Base-by-base conservation (phyloP, 2,888 invertebrate genomes). In the Gisinianus flammeolus region DNA sequence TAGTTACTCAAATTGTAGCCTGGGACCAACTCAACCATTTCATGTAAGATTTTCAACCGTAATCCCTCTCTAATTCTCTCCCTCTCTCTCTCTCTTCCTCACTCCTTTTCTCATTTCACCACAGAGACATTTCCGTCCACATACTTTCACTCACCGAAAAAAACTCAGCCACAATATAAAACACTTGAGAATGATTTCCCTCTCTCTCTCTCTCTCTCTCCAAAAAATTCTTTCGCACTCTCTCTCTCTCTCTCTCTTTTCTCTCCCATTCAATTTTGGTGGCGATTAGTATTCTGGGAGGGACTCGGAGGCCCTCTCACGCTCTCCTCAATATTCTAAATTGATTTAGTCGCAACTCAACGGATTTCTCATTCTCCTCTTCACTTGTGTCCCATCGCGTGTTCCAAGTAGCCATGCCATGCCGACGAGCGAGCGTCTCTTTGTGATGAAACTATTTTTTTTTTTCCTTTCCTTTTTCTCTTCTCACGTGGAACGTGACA, bases 11-110 rank as follows among this genome's bases (percentile, higher is more conserved):
- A 85, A 89, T 94, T 30, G 87, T 93, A 8, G 92, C 92, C 0
- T 94, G 93, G 93, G 93, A 94, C 85, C 92, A 93, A 85, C 87
- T 89, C 77, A 91, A 91, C 83, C 90, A 91, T 81, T 87, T 91
- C 71, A 90, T 94, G 91, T 92, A 85, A 90, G 91, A 22, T 31
- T 54, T 26, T 6, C 12, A 16, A 52, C n/a, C 54, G 10, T n/a
- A 35, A 2, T 52, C 54, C 64, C 26, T 28, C 22, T 64, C 26
- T n/a, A 64, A 64, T 64, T 64, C 16, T 64, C 26, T 16, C 26
- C 2, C 33, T 67, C 16, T 67, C 67, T 6, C 62, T 24, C 24
- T 24, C 26, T 26, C 3, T 28, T 62, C 6, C 33, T n/a, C 64
- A 4, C 30, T 64, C 6, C 30, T 24, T 64, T 4, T 64, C 24